Base-by-base conservation (phyloP, 1,140 invertebrate species). In the Ceratosolen fusciceps region DNA sequence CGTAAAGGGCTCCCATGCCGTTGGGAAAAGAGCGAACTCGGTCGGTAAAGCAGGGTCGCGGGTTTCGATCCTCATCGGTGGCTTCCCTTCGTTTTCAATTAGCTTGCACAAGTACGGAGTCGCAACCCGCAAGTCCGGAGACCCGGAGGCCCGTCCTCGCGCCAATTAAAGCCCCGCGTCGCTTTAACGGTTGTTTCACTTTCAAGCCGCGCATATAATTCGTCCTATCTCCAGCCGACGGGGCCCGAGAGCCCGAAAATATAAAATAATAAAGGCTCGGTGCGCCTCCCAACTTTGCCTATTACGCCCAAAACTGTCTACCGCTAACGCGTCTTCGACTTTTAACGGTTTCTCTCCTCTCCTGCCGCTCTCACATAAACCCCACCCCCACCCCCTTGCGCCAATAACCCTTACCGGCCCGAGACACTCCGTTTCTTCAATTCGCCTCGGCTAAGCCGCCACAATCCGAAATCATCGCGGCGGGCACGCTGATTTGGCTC, bases 261-360 rank as follows among this genome's bases (percentile, higher is more conserved):
- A 89, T 90, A 89, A 89, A 89, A 89, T 90, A 88, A 90, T 89
- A 90, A 89, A 86, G 82, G 85, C 80, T 43, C 0, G 1, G 19
- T 31, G 31, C 14, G 56, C n/a, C n/a, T 65, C 47, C 60, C 60
- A 90, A 90, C 87, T 90, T 90, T 88, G 82, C 85, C 88, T 87
- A 90, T 89, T 89, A 89, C 84, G 83, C 80, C 84, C 52, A 83
- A 86, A 88, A 88, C 87, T 85, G 86, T 88, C 88, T 84, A 82
- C 83, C 84, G 82, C 83, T 88, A 90, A 89, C 86, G 87, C 62
- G 47, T 54, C 68, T 29, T 29, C 31, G 39, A 65, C 39, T 58
- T 65, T 43, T 74, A 79, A 77, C 52, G 47, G 81, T 52, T 52
- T 9, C 43, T 47, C 52, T 67, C 21, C 24, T 58, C 39, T n/a